Evolutionary conservation across 2,113 vertebrate genomes (phyloP), one percentile per base, ranked within the genome.

Genomic region (Cathartes aura): DNA sequence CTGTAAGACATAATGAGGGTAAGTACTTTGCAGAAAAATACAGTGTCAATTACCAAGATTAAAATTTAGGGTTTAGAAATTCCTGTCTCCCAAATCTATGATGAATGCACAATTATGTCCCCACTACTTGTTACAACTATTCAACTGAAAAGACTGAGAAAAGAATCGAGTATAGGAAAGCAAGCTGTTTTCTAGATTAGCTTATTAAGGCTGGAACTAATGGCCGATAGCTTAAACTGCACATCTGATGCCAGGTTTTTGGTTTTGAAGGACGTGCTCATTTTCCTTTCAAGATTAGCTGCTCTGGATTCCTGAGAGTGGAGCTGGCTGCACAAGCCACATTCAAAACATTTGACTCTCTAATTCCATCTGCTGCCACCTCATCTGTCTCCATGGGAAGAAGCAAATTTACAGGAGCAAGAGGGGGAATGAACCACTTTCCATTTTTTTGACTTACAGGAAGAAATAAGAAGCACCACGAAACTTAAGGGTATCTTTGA

Each of bases 231-330:
- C 81, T 93, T 93, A 82, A 94, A 80, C 45, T 48, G 81, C 70
- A 55, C 11, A 82, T 87, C 29, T 66, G 45, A 63, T 36, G 40
- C 38, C 81, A 93, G 74, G 45, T 79, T 68, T 89, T 96, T 87
- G 43, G n/a, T 63, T 90, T 90, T 89, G 60, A 96, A 84, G 58
- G 78, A 68, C 3, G 2, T 75, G 24, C 32, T 91, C 36, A 38
- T 89, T 96, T 95, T 93, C 45, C 40, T 92, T 96, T 95, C 56
- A 82, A 87, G 94, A 87, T 93, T 68, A 89, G 70, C 83, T 89
- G 66, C 40, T 76, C 73, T 91, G 70, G 84, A 91, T 95, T 97
- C 62, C 78, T 79, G 45, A 82, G 56, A 87, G 64, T 11, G 6
- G 43, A 93, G 34, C 43, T 91, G 84, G 66, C 93, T 96, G 58